Percentiles rank a stretch among this genome's conserved stretches.
Conservation (phyloP, 2,888 invertebrate genomes). For the Megaustenia siamemsis region DNA sequence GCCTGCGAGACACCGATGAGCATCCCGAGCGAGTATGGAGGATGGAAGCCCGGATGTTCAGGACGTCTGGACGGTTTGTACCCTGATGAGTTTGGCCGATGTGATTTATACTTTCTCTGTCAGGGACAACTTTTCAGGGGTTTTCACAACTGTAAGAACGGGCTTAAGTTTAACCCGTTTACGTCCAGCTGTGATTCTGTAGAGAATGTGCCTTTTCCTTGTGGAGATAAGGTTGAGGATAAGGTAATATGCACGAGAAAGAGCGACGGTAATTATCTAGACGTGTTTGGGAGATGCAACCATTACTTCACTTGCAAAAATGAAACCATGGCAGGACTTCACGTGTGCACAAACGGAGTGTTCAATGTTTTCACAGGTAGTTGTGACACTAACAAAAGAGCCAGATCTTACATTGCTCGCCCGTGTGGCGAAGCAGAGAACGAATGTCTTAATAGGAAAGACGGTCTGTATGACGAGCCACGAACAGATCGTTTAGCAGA, state of each 20-base stretch:
- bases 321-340: slow-evolving; percentile 54
- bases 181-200: slow-evolving; percentile 55
- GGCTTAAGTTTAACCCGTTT: slow-evolving; percentile 57
- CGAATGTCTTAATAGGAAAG: slow-evolving; percentile 51
- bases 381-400: slow-evolving; percentile 52
- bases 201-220: slow-evolving; percentile 61
- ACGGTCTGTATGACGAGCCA: slow-evolving; percentile 51
- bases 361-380: slow-evolving; percentile 55
- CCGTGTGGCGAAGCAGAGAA: slow-evolving; percentile 58
- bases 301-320: slow-evolving; percentile 63
- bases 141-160: slow-evolving; percentile 55
- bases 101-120: slow-evolving; percentile 60
- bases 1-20: slow-evolving; percentile 61
- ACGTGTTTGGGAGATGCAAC: slow-evolving; percentile 64
- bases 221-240: slow-evolving; percentile 61
- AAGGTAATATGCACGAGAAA: slow-evolving; percentile 59
- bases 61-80: slow-evolving; percentile 59
- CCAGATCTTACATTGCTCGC: slow-evolving; percentile 41
- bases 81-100: slow-evolving; percentile 60
- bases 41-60: slow-evolving; percentile 58
- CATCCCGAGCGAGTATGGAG: slow-evolving; percentile 58
- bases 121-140: slow-evolving; percentile 56
- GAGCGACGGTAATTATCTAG: slow-evolving; percentile 62
- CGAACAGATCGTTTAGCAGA: background rate
- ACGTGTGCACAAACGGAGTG: slow-evolving; percentile 57